Conservation (phyloP, 1,140 invertebrate genomes). For the Varroa destructor region DNA sequence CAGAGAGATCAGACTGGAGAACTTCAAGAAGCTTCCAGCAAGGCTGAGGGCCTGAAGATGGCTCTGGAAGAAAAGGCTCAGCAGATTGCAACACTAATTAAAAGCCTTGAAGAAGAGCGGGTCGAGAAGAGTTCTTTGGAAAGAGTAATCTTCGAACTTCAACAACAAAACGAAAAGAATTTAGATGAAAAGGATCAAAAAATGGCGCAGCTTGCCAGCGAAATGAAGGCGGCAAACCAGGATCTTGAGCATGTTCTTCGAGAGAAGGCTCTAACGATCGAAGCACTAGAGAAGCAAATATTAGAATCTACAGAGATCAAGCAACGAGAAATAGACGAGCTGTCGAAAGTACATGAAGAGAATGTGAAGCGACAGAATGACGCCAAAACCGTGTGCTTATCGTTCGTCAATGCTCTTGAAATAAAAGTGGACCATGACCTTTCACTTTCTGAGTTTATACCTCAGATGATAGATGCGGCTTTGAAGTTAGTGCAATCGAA, state of each 20-base stretch:
- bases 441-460: background rate
- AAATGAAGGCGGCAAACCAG: background rate
- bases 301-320: background rate
- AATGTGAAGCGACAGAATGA: background rate
- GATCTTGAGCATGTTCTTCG: conserved; percentile 14
- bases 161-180: background rate
- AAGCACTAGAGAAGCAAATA: background rate
- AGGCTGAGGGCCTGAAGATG: conserved; percentile 8
- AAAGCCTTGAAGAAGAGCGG: background rate
- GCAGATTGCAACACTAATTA: conserved; percentile 7
- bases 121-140: background rate
- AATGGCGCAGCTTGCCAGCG: background rate
- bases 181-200: background rate
- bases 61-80: conserved; percentile 2
- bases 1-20: background rate
- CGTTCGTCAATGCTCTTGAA: background rate
- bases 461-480: background rate
- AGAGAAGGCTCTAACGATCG: conserved; percentile 7
- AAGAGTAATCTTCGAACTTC: background rate
- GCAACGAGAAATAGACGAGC: background rate
- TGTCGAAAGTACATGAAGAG: background rate
- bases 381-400: background rate
- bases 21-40: background rate
- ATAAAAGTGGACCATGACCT: background rate
- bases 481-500: too few relatives aligned